Percentiles rank a stretch among this genome's conserved stretches.
Conservation (phyloP, 37 sponge, comb jelly and placozoan genomes). For the Eunapius fragilis region DNA sequence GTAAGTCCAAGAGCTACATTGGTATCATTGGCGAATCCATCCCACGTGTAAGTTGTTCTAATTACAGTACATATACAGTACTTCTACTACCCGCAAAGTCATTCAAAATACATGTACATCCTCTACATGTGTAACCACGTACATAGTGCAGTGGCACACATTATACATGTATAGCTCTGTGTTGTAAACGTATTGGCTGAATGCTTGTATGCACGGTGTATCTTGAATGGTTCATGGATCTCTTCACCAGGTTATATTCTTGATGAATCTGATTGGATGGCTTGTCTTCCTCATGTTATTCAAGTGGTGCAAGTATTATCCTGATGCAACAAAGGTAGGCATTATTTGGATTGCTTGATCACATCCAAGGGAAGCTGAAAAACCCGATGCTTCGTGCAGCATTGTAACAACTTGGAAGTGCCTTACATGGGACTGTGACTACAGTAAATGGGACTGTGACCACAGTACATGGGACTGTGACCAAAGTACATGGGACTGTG, state of each 20-base stretch:
- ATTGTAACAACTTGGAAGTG: no score
- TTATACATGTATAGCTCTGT: no score
- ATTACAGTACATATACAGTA: no score
- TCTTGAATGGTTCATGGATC: background rate
- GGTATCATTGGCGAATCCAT: conserved; percentile 77
- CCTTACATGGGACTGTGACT: no score
- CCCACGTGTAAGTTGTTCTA: conserved; percentile 52
- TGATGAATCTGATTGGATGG: conserved; percentile 90
- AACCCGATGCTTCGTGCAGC: no score
- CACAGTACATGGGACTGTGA: no score
- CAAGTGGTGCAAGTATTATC: conserved; percentile 82
- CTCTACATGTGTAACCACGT: background rate
- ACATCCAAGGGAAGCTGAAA: background rate
- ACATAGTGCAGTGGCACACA: no score
- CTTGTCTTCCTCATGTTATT: conserved; percentile 88
- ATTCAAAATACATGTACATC: conserved; percentile 1
- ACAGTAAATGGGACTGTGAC: no score
- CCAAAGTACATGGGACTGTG: no score
- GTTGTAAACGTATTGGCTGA: no score
- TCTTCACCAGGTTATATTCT: conserved; percentile 81
- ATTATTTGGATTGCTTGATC: background rate
- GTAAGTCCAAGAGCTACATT: conserved; percentile 84
- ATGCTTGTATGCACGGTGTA: background rate
- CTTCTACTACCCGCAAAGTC: background rate
- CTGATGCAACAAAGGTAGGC: conserved; percentile 32